These are phyloP conservation scores for Endomychus coccineus DNA, from an alignment of 2,888 invertebrate genomes.

Conservation along the genomic window DNA sequence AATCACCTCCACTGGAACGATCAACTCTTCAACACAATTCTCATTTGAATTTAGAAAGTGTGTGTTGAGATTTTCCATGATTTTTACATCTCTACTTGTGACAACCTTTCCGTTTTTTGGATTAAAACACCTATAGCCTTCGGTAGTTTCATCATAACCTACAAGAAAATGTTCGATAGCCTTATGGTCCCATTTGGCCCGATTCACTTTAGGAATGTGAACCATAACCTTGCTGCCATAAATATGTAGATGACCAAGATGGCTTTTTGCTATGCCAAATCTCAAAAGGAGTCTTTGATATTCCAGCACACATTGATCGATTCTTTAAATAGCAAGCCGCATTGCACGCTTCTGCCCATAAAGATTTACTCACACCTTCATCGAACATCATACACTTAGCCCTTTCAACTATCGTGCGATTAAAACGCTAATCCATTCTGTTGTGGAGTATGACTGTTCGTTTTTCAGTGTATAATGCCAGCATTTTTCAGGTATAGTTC, in stretches of 20 bases:
- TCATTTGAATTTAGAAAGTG: no score
- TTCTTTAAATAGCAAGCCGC: slow-evolving; percentile 10
- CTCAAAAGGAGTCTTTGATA: slow-evolving; percentile 9
- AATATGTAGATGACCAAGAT: slow-evolving; percentile 17
- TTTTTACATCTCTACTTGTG: no score
- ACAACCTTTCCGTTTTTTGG: slow-evolving; percentile 8
- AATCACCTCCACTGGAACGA: slow-evolving; percentile 7
- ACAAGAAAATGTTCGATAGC: slow-evolving; percentile 17
- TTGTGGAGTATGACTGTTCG: slow-evolving; percentile 23
- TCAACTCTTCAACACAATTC: no score
- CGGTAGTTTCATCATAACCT: slow-evolving; percentile 20
- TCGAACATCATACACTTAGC: slow-evolving; percentile 12
- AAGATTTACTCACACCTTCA: slow-evolving; percentile 6
- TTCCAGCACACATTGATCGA: slow-evolving; percentile 7
- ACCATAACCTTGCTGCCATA: slow-evolving; percentile 17
- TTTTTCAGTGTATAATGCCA: slow-evolving; percentile 25
- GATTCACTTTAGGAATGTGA: slow-evolving; percentile 17
- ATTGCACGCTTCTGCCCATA: slow-evolving; percentile 14
- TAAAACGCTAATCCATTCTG: slow-evolving; percentile 21
- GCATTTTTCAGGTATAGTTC: slow-evolving; percentile 10
- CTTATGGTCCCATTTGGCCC: slow-evolving; percentile 21
- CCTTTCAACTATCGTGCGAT: slow-evolving; percentile 20
- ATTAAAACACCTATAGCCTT: slow-evolving; percentile 20
- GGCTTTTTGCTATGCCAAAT: slow-evolving; percentile 10
- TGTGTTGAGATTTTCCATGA: no score